A percentile compares a stretch with the other conserved stretches of the same genome.
phyloP scores from a whole-genome alignment of 2,888 invertebrate species.

The Physocephala rufipes region DNA sequence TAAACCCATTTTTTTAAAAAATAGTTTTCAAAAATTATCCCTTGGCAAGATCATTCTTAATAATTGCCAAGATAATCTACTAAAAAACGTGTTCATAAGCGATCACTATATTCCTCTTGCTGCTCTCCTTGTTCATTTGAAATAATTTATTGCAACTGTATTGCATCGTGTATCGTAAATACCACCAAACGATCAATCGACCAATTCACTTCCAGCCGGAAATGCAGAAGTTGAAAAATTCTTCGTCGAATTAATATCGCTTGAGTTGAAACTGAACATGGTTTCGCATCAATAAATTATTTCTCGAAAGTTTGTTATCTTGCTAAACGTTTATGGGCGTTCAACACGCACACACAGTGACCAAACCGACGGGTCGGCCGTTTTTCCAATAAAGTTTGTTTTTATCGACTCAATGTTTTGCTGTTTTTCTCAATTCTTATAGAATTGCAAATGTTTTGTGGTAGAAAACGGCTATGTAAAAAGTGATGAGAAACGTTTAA shows the following conservation, averaged over 20 bases:
- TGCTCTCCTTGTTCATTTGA: too few species aligned
- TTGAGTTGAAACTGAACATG: conserved; percentile 6
- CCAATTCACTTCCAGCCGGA: conserved; percentile 30
- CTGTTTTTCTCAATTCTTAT: too few species aligned
- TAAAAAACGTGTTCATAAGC: too few species aligned
- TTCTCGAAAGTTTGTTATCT: conserved; percentile 15
- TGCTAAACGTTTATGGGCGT: conserved; percentile 43
- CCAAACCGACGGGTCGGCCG: neutral
- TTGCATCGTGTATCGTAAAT: too few species aligned
- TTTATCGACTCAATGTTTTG: too few species aligned
- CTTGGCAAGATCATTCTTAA: too few species aligned
- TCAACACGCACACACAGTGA: conserved; percentile 42
- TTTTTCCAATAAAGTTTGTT: neutral
- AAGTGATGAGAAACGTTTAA: neutral
- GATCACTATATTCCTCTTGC: too few species aligned
- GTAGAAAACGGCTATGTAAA: conserved; percentile 1
- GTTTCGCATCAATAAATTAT: conserved; percentile 16
- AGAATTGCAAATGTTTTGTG: neutral
- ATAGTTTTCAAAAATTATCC: too few species aligned
- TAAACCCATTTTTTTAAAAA: too few species aligned
- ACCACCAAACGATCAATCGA: too few species aligned
- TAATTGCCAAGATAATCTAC: too few species aligned
- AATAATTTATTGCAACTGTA: too few species aligned
- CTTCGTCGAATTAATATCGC: conserved; percentile 2
- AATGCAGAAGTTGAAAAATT: conserved; percentile 18